Evolutionary conservation across 2,797 vertebrate species (phyloP), one percentile per base, ranked within the genome.

Genomic region (Syngnathus acus): DNA sequence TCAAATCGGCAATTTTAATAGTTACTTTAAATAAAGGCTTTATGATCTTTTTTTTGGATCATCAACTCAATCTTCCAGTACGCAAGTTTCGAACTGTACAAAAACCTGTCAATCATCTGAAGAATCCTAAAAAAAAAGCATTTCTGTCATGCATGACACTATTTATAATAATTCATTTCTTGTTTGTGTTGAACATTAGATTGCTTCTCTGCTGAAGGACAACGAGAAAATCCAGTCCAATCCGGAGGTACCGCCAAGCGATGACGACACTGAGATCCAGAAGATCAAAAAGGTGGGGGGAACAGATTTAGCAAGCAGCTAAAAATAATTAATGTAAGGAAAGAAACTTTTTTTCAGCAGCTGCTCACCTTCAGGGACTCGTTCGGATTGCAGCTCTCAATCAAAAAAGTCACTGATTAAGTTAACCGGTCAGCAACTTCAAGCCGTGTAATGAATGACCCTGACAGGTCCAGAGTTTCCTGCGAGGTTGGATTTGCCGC

Each of bases 401-500:
- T 26, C n/a, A 45, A 6, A 43, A 62, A 23, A 43, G 16, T 23
- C 37, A 6, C 26, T 57, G 54, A 55, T 57, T 17, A 37, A 57
- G 54, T 13, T 37, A 57, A 14, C 5, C 37, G 54, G 26, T 8
- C 26, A 9, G 23, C 9, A 37, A 23, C 37, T 14, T 32, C 14
- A 53, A 53, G n/a, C 3, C 9, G 9, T 5, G 2, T 53, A 2
- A 47, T 21, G 17, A 9, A 0, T 39, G 47, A n/a, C 37, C 63
- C 17, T 23, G 50, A 10, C 87, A 99, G 97, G 97, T 98, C 62
- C 97, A 99, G 89, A 99, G 97, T 82, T 99, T 99, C 76, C 86
- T 99, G 77, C 91, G 97, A 6, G 97, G 97, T 57, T 99, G 97
- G 96, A 92, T 99, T 73, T 99, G 97, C 88, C 90, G 97, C 42